A percentile compares a stretch with the other conserved stretches of the same genome.
Evolutionary conservation across 1,140 invertebrate genomes (phyloP).

Genomic region (Camponotus floridanus): DNA sequence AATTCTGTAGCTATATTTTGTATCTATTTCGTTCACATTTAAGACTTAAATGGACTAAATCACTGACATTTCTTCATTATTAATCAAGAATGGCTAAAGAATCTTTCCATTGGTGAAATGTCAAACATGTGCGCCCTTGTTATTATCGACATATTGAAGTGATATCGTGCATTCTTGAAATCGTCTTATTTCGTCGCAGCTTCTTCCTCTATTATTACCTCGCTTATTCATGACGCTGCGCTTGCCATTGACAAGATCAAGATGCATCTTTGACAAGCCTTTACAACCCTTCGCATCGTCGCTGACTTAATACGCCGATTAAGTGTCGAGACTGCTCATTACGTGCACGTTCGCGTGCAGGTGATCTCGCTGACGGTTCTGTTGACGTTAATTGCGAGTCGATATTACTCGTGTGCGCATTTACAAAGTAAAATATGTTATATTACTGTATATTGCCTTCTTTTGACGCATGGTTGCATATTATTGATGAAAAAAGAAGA

Average conservation of each 20-base stretch:
- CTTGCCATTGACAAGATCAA: constrained; percentile 19
- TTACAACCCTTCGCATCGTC: constrained; percentile 36
- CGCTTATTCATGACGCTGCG: neutral
- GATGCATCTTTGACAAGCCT: constrained; percentile 40
- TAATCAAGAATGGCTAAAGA: neutral
- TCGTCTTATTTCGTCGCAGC: constrained; percentile 1
- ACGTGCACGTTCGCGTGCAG: constrained; percentile 48
- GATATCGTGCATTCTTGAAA: neutral
- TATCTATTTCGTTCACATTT: neutral
- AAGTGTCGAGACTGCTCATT: constrained; percentile 53
- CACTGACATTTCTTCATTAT: constrained; percentile 10
- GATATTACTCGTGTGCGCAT: constrained; percentile 41
- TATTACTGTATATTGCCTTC: constrained; percentile 19
- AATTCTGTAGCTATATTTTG: neutral
- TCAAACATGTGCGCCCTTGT: constrained; percentile 13
- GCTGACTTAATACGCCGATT: constrained; percentile 49
- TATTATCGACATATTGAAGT: neutral
- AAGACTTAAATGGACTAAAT: neutral
- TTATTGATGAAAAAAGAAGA: neutral
- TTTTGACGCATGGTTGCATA: constrained; percentile 13
- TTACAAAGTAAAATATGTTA: constrained; percentile 15
- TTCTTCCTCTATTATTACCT: constrained; percentile 17
- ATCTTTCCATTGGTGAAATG: constrained; percentile 36
- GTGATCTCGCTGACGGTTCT: constrained; percentile 22
- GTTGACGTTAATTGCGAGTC: constrained; percentile 45